A percentile compares a stretch with the other conserved stretches of the same genome.
Conservation (phyloP, 2,888 invertebrate genomes). For the Thymelicus acteon region DNA sequence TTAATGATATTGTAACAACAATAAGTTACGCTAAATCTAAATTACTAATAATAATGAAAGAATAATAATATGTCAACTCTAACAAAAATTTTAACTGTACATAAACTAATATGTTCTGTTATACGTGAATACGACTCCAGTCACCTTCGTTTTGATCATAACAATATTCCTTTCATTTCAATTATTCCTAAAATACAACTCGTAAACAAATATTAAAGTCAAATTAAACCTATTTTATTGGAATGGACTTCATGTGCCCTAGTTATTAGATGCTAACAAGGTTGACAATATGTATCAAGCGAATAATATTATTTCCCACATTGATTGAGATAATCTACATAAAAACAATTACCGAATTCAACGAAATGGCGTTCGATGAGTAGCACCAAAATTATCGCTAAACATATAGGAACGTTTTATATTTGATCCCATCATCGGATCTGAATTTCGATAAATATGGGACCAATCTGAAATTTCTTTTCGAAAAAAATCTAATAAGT, state of each 20-base stretch:
- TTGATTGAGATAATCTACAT: not conserved
- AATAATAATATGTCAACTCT: not conserved
- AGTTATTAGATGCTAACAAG: not conserved
- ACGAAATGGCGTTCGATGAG: too few relatives aligned
- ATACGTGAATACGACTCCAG: not conserved
- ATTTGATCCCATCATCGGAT: too few relatives aligned
- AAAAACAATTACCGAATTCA: too few relatives aligned
- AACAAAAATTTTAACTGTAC: not conserved
- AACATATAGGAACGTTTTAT: too few relatives aligned
- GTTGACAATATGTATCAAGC: not conserved
- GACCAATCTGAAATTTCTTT: too few relatives aligned
- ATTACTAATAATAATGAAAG: too few relatives aligned
- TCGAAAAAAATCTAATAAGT: too few relatives aligned
- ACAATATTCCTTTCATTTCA: not conserved
- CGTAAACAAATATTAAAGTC: constrained; percentile 12
- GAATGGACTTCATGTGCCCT: not conserved
- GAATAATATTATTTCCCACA: not conserved
- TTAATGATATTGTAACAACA: too few relatives aligned
- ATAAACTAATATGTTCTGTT: not conserved
- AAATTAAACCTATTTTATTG: not conserved
- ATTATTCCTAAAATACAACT: constrained; percentile 1
- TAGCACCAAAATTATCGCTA: too few relatives aligned
- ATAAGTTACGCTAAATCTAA: too few relatives aligned
- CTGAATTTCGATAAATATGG: too few relatives aligned
- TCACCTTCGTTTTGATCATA: constrained; percentile 2